Evolutionary conservation across 2,888 invertebrate species (phyloP).

Genomic region (Aleiodes leptofemur): DNA sequence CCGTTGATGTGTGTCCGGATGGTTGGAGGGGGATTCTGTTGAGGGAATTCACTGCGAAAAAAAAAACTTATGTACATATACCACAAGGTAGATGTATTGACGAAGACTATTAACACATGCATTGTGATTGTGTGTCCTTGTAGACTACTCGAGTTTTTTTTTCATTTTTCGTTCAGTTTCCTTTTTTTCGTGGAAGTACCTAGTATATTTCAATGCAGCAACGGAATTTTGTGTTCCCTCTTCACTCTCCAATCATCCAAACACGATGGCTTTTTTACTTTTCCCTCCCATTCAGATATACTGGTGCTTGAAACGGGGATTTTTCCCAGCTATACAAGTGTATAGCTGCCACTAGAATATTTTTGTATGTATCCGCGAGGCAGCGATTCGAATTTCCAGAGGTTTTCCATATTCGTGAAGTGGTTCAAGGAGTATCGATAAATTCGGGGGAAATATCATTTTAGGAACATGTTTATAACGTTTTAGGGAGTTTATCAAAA

Average conservation of each 20-base stretch:
- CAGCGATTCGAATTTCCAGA: neutral
- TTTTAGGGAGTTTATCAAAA: no score
- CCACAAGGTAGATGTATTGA: constrained; percentile 13
- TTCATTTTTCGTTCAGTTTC: neutral
- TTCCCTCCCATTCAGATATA: constrained; percentile 19
- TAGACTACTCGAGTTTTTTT: constrained; percentile 23
- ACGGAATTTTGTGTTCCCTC: constrained; percentile 20
- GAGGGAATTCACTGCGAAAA: constrained; percentile 25
- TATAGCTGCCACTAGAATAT: neutral
- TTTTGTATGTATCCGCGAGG: neutral
- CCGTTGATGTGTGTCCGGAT: constrained; percentile 53
- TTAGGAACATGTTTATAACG: no score
- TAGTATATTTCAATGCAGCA: constrained; percentile 7
- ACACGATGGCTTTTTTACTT: neutral
- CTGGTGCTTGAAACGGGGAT: constrained; percentile 1
- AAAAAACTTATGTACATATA: constrained; percentile 17
- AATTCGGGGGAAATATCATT: no score
- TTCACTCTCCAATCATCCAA: constrained; percentile 21
- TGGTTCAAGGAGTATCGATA: no score
- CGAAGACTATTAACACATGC: constrained; percentile 10
- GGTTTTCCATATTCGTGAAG: neutral
- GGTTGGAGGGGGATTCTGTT: constrained; percentile 37
- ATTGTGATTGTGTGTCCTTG: constrained; percentile 28
- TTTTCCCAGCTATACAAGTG: neutral
- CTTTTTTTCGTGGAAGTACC: constrained; percentile 11